Percentiles rank a stretch among this genome's conserved stretches.
phyloP scores from a whole-genome alignment of 2,113 vertebrate species.

The Cnemophilus loriae region DNA sequence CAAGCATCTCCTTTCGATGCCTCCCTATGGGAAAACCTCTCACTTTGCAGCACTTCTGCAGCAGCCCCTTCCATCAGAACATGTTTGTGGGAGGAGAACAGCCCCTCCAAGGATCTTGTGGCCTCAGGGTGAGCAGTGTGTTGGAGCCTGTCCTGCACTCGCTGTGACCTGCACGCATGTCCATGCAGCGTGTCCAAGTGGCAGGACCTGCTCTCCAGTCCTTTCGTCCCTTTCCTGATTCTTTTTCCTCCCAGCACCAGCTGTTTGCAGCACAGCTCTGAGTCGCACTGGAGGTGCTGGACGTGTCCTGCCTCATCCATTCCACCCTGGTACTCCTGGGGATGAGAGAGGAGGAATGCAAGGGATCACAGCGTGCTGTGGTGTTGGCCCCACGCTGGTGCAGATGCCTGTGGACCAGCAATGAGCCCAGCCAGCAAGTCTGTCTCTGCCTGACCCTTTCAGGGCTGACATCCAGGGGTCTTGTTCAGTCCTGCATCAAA shows the following conservation, averaged over 20 bases:
- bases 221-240: neutral
- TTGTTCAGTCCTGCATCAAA: neutral
- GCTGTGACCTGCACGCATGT: fast-evolving
- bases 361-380: neutral
- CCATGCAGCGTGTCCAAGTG: neutral
- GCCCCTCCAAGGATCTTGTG: neutral
- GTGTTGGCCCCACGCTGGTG: neutral
- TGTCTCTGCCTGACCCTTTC: neutral
- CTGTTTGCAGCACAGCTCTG: neutral
- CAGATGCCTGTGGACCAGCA: neutral
- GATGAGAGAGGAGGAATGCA: neutral
- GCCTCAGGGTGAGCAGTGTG: neutral
- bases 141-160: neutral
- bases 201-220: neutral
- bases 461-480: neutral
- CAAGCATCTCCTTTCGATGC: neutral
- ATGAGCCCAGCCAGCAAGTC: neutral
- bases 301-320: fast-evolving
- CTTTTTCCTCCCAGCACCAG: neutral
- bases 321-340: neutral
- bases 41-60: neutral
- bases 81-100: neutral
- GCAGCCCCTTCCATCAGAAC: neutral
- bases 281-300: neutral
- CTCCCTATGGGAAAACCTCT: neutral